Base-by-base conservation (phyloP, 2,797 vertebrate species). In the Pagetopsis macropterus region DNA sequence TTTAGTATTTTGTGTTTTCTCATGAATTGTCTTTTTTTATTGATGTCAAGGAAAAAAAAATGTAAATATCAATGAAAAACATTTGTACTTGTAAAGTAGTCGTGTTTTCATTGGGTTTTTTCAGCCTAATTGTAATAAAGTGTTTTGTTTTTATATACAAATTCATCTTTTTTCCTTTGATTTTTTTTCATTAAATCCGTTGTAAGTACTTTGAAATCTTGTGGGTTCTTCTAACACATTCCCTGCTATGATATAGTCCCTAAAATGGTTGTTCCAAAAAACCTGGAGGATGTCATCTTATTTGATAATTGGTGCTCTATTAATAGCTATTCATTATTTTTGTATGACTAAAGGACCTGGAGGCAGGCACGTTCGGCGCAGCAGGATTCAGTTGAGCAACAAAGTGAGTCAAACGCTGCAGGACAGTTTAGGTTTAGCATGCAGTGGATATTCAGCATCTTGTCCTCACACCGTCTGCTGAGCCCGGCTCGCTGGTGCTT, bases 21-120 rank as follows among this genome's bases (percentile, higher is more conserved):
- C 91, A 91, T 90, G 85, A 92, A 91, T 92, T 81, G 84, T 88
- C 79, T 72, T 87, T 86, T 91, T 91, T 91, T 87, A 91, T 94
- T 83, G 87, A 88, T 89, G 90, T 93, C 84, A 79, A 87, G 84
- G 65, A 70, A 89, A 86, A 87, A 88, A 90, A 84, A 43, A 56
- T 97, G 96, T 97, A 97, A 95, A 96, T 97, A 96, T 88, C 91
- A 83, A 91, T 85, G 91, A 91, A 88, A 90, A 91, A 91, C 94
- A 93, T 96, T 97, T 96, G 96, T 97, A 97, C 94, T 94, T 95
- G 95, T 95, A 94, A 94, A 93, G 95, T 96, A 96, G 96, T 96
- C 60, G 94, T 95, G 96, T 95, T 95, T 94, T 95, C 94, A 94
- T 95, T 94, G 92, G 93, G 90, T 94, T 95, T 96, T 95, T 95